Percentiles rank a stretch among this genome's conserved stretches.
These are phyloP conservation scores for Crossaster papposus DNA, from an alignment of 53 echinoderm and acorn worm species.

Conservation along the genomic window DNA sequence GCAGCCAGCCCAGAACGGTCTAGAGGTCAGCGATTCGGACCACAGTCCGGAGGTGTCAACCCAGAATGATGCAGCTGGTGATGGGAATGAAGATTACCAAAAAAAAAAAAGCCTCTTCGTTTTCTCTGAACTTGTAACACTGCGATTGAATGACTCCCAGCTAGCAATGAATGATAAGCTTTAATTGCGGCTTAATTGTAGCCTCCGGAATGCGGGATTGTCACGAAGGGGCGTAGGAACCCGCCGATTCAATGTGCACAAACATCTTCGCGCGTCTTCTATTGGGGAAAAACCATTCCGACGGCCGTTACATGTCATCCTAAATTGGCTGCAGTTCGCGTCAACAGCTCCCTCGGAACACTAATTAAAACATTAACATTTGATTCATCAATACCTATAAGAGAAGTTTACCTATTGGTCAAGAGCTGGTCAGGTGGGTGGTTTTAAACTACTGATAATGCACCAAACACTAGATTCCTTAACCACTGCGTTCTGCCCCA, in stretches of 20 bases:
- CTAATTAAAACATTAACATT: too few relatives aligned
- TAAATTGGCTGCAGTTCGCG: background rate
- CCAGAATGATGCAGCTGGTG: background rate
- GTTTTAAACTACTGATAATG: too few relatives aligned
- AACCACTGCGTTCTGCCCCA: too few relatives aligned
- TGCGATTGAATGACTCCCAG: background rate
- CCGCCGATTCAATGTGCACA: constrained; percentile 39
- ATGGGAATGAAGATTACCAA: background rate
- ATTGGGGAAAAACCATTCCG: background rate
- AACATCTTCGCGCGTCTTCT: background rate
- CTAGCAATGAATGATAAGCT: background rate
- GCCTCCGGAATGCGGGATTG: constrained; percentile 29
- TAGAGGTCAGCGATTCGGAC: background rate
- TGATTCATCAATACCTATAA: too few relatives aligned
- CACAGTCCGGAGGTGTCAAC: constrained; percentile 35
- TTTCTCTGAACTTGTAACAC: background rate
- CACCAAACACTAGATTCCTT: too few relatives aligned
- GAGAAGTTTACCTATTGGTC: too few relatives aligned
- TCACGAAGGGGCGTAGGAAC: constrained; percentile 48
- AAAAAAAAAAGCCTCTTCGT: background rate
- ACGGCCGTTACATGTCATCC: constrained; percentile 28
- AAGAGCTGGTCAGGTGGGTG: too few relatives aligned
- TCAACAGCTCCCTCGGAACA: background rate
- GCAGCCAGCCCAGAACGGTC: background rate
- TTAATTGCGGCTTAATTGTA: constrained; percentile 46